Conservation (phyloP, 2,797 vertebrate genomes). For the Chaunax sp. region DNA sequence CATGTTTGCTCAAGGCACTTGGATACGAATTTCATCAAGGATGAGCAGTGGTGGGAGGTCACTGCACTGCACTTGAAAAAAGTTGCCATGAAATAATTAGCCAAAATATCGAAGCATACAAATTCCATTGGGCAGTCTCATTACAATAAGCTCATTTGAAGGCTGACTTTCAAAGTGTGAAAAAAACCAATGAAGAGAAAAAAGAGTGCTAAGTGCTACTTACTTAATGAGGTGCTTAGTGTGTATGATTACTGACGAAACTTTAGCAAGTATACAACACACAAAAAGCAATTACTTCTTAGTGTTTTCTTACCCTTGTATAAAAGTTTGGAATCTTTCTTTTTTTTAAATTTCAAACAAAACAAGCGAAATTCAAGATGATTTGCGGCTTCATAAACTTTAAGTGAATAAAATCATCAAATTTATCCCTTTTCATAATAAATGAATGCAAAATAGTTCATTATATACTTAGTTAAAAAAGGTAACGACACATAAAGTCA, state of each 20-base stretch:
- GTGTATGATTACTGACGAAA: slow-evolving; percentile 47
- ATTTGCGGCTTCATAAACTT: slow-evolving; percentile 29
- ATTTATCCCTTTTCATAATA: slow-evolving; percentile 58
- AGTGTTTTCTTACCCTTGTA: slow-evolving; percentile 28
- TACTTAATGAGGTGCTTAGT: slow-evolving; percentile 59
- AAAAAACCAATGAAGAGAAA: slow-evolving; percentile 21
- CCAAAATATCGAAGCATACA: slow-evolving; percentile 7
- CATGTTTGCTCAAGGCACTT: background rate
- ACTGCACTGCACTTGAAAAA: slow-evolving; percentile 19
- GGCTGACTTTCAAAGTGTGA: slow-evolving; percentile 22
- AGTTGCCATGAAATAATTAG: slow-evolving; percentile 9
- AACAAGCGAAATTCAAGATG: slow-evolving; percentile 31
- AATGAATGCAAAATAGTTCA: slow-evolving; percentile 26
- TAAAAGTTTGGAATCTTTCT: slow-evolving; percentile 42
- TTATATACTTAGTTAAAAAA: slow-evolving; percentile 46
- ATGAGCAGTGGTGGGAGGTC: slow-evolving; percentile 21
- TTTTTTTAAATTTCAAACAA: slow-evolving; percentile 55
- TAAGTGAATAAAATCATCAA: slow-evolving; percentile 37
- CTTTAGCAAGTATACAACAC: slow-evolving; percentile 41
- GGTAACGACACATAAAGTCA: slow-evolving; percentile 38
- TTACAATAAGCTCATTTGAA: slow-evolving; percentile 24
- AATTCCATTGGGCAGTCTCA: slow-evolving; percentile 12
- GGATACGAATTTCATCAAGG: slow-evolving; percentile 3
- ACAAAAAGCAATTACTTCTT: slow-evolving; percentile 5
- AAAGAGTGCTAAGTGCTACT: slow-evolving; percentile 32